phyloP scores from a whole-genome alignment of 1,140 invertebrate species.

The Alviniconcha marisindica region DNA sequence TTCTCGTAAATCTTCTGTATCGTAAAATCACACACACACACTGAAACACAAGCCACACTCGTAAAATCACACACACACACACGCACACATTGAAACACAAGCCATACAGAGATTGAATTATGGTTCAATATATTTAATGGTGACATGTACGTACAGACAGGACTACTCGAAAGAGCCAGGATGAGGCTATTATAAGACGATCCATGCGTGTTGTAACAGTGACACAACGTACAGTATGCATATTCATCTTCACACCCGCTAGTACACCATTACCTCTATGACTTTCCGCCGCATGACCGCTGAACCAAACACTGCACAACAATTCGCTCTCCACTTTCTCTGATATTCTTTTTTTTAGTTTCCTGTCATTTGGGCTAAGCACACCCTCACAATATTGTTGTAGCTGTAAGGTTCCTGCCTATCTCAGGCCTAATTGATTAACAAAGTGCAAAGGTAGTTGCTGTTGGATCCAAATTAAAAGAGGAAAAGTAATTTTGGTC shows the following conservation, averaged over 20 bases:
- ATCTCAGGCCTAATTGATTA: too few species aligned
- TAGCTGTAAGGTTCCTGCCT: too few species aligned
- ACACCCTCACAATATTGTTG: too few species aligned
- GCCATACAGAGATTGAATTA: neutral
- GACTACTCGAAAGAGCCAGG: slow-evolving; percentile 8
- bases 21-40: slow-evolving; percentile 6
- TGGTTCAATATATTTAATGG: slow-evolving; percentile 30
- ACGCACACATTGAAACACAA: neutral
- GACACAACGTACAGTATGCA: neutral
- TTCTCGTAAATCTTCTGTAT: too few species aligned
- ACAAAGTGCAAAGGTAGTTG: neutral
- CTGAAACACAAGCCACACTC: neutral
- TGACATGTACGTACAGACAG: slow-evolving; percentile 15
- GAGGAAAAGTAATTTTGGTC: neutral
- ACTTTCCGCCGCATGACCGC: too few species aligned
- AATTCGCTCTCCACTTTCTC: too few species aligned
- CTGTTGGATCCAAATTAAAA: neutral
- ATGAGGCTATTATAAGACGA: neutral
- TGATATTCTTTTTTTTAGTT: too few species aligned
- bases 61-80: neutral
- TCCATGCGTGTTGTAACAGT: neutral
- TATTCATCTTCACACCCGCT: neutral
- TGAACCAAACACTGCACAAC: too few species aligned
- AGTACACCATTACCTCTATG: too few species aligned
- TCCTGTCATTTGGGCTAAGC: too few species aligned